Evolutionary conservation across 2,888 invertebrate species (phyloP).

Genomic region (Acanthosepion esculentum): DNA sequence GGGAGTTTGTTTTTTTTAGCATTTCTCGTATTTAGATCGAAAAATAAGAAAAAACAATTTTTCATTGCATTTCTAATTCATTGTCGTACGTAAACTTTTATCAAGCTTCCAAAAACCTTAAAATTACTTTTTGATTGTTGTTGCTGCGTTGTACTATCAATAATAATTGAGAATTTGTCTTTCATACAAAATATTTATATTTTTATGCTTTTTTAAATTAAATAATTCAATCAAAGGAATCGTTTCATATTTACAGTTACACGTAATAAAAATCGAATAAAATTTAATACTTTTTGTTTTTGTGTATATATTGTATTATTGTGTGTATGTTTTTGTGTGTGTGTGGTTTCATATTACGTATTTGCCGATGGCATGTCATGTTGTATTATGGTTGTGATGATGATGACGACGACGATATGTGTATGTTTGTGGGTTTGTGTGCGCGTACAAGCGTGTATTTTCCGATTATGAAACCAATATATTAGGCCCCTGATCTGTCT

Average conservation of each 20-base stretch:
- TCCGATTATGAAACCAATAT: not conserved
- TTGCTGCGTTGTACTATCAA: too few relatives aligned
- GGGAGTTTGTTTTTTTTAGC: too few relatives aligned
- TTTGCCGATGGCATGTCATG: not conserved
- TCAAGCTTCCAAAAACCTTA: too few relatives aligned
- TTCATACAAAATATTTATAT: too few relatives aligned
- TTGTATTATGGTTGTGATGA: not conserved
- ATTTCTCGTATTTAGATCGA: too few relatives aligned
- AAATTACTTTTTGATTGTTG: too few relatives aligned
- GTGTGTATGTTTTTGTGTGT: not conserved
- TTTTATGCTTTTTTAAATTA: too few relatives aligned
- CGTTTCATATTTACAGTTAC: not conserved
- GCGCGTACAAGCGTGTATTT: not conserved
- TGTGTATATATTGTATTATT: not conserved
- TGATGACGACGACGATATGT: not conserved
- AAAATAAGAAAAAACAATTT: too few relatives aligned
- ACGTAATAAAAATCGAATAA: not conserved
- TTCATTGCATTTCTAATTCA: too few relatives aligned
- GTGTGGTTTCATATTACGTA: not conserved
- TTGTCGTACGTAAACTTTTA: too few relatives aligned
- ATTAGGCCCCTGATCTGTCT: not conserved
- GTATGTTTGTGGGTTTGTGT: not conserved
- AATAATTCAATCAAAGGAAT: too few relatives aligned
- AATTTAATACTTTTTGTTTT: not conserved
- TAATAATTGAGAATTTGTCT: too few relatives aligned